Base-by-base conservation (phyloP, 2,797 vertebrate genomes). In the Spinibarbus caldwelli region DNA sequence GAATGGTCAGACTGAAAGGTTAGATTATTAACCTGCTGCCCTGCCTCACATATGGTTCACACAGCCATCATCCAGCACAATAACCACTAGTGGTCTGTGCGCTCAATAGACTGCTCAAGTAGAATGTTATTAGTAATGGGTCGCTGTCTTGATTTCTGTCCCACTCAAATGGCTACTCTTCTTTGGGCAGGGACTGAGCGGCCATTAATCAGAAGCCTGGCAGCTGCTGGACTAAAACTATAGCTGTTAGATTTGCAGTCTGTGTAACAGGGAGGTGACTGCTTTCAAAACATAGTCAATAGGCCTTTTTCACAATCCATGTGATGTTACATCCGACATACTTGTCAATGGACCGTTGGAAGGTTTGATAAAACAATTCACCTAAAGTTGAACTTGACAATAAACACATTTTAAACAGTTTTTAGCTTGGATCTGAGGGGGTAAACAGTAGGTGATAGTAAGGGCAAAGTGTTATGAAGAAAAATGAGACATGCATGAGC, bases 121-220 rank as follows among this genome's bases (percentile, higher is more conserved):
- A 94, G 90, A 94, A 95, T 93, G 94, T 94, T 94, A 96, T 96
- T 96, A 95, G 94, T 95, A 94, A 89, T 92, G 93, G 94, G 94
- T 95, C 94, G 93, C 87, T 47, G 91, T 89, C 89, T 87, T 92
- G 93, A 93, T 94, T 93, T 93, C 90, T 93, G 92, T 89, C 91
- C 93, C 92, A 91, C 93, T 93, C 92, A 92, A 93, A 94, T 93
- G 86, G 86, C 86, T 94, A 91, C 92, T 93, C 95, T 94, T 91
- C 93, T 94, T 91, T 91, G 94, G 92, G 93, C 93, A 93, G 89
- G 86, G 90, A 93, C 90, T 91, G 92, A 91, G 87, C 91, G 88
- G 87, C 94, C 94, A 95, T 96, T 95, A 95, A 96, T 96, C 95
- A 95, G 94, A 92, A 91, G 36, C 90, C 88, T 94, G 95, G 95